These are phyloP conservation scores for Mythimna albipuncta DNA, from an alignment of 2,888 invertebrate genomes.

Conservation along the genomic window DNA sequence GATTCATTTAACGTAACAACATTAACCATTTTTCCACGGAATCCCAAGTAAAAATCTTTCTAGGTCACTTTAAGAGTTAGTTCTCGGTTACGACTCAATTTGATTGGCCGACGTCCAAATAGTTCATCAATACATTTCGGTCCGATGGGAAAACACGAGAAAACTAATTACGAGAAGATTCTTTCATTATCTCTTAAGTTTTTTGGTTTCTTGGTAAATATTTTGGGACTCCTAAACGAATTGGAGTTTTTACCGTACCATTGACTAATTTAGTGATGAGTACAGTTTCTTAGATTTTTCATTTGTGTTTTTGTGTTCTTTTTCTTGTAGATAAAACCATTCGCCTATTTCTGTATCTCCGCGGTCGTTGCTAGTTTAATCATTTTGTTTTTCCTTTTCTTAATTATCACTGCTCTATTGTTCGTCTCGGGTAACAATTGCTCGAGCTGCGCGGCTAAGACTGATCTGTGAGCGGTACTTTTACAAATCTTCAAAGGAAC, in stretches of 20 bases:
- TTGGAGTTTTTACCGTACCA: background rate
- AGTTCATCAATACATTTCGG: slow-evolving; percentile 59
- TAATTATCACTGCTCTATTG: slow-evolving; percentile 52
- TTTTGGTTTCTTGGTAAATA: slow-evolving; percentile 21
- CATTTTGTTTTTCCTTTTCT: slow-evolving; percentile 49
- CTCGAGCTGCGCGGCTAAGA: slow-evolving; percentile 21
- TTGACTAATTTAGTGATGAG: background rate
- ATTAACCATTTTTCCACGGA: slow-evolving; percentile 11
- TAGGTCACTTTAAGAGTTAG: slow-evolving; percentile 36
- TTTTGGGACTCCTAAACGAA: slow-evolving; percentile 1
- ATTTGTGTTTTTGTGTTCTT: background rate
- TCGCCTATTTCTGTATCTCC: slow-evolving; percentile 17
- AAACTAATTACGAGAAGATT: slow-evolving; percentile 54
- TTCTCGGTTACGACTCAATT: slow-evolving; percentile 43
- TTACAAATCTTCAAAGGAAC: slow-evolving; percentile 47
- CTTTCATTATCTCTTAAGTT: slow-evolving; percentile 30
- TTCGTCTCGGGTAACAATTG: slow-evolving; percentile 34
- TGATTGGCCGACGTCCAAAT: slow-evolving; percentile 63
- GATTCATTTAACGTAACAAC: slow-evolving; percentile 20
- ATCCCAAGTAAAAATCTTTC: slow-evolving; percentile 25
- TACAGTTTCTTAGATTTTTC: slow-evolving; percentile 1
- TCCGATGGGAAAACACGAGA: slow-evolving; percentile 40
- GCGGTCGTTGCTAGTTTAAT: slow-evolving; percentile 35
- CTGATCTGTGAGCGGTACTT: slow-evolving; percentile 41
- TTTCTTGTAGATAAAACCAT: slow-evolving; percentile 1